Conservation (phyloP, 2,888 invertebrate species). For the Drosophila putrida region DNA sequence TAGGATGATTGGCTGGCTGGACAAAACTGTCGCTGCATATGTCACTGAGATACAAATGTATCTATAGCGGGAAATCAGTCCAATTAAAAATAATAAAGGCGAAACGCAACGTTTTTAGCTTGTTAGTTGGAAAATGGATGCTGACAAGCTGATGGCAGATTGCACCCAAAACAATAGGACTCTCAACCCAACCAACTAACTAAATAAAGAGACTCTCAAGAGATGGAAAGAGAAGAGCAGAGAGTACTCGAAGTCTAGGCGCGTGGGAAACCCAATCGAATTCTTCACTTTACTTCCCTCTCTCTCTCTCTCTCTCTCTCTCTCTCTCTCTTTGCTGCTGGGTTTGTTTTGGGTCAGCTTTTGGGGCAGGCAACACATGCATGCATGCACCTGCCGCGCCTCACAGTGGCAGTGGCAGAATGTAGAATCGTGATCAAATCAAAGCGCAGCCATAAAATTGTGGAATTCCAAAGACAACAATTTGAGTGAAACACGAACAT, state of each 20-base stretch:
- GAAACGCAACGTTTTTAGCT: conserved; percentile 63
- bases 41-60: conserved; percentile 78
- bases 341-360: conserved; percentile 10
- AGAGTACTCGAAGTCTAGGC: conserved; percentile 23
- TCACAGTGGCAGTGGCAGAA: conserved; percentile 36
- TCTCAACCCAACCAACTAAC: conserved; percentile 6
- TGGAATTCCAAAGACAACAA: conserved; percentile 72
- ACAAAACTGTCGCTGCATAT: conserved; percentile 55
- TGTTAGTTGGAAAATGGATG: conserved; percentile 57
- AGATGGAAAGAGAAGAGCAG: background rate
- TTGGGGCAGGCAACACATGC: conserved; percentile 6
- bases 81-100: conserved; percentile 80
- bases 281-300: background rate
- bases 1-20: conserved; percentile 68
- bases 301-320: background rate
- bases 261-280: conserved; percentile 65
- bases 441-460: conserved; percentile 73
- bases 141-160: conserved; percentile 76
- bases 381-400: conserved; percentile 49
- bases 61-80: conserved; percentile 78
- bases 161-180: conserved; percentile 74
- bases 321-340: background rate
- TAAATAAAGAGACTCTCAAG: background rate
- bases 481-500: conserved; percentile 73
- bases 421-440: conserved; percentile 74